phyloP scores from a whole-genome alignment of 2,888 invertebrate genomes.

The Lepetodrilus schrolli region DNA sequence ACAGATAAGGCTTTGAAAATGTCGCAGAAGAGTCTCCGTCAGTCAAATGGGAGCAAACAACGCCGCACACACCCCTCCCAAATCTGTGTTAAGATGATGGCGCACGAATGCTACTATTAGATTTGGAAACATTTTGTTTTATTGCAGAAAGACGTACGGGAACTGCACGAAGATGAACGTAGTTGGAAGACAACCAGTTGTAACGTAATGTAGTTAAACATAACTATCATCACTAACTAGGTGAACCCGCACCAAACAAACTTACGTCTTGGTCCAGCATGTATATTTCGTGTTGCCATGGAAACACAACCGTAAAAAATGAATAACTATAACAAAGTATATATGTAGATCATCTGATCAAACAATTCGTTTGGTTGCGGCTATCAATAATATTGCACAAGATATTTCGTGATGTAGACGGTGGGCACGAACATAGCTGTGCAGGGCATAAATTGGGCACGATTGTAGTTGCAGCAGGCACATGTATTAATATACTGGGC shows the following conservation, averaged over 20 bases:
- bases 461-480: too few relatives aligned
- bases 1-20: background rate
- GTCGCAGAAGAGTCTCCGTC: background rate
- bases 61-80: too few relatives aligned
- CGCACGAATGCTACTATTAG: background rate
- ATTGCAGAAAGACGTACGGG: conserved; percentile 19
- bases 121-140: background rate
- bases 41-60: too few relatives aligned
- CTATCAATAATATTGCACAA: background rate
- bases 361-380: background rate
- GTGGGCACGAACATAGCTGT: too few relatives aligned
- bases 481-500: too few relatives aligned
- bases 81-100: too few relatives aligned
- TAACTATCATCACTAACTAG: background rate
- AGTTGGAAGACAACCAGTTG: background rate
- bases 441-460: too few relatives aligned
- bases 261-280: background rate
- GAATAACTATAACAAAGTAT: background rate
- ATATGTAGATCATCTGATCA: background rate
- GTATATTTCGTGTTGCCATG: background rate
- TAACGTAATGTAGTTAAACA: background rate
- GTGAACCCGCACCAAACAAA: conserved; percentile 20
- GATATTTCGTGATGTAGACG: background rate
- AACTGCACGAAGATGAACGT: background rate
- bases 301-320: background rate